These are phyloP conservation scores for Tokudaia tokunoshimensis DNA, from an alignment of 2,797 vertebrate species.

Conservation along the genomic window DNA sequence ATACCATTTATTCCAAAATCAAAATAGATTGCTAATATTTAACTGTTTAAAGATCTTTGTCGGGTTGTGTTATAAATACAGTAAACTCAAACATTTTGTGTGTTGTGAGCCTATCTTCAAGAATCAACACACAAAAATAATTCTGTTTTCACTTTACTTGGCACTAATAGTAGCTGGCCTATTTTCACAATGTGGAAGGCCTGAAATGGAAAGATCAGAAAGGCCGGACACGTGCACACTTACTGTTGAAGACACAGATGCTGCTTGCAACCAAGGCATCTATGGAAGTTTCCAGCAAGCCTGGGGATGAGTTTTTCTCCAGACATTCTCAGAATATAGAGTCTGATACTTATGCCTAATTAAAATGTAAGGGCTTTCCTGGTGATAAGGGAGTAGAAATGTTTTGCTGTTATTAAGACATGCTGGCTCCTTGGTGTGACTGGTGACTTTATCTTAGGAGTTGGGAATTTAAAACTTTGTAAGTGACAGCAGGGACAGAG, in stretches of 20 bases:
- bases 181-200: conserved; percentile 3
- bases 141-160: conserved; percentile 14
- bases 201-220: neutral
- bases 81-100: neutral
- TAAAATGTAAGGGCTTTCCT: conserved; percentile 34
- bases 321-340: neutral
- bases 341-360: neutral
- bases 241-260: neutral
- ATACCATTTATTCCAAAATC: neutral
- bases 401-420: conserved; percentile 22
- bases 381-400: neutral
- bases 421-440: neutral
- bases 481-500: neutral
- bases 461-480: neutral
- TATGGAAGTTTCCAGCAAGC: conserved; percentile 15
- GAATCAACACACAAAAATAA: conserved; percentile 15
- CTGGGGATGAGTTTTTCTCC: conserved; percentile 10
- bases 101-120: neutral
- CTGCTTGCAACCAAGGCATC: neutral
- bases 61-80: neutral
- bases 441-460: neutral
- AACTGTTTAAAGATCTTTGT: conserved; percentile 13
- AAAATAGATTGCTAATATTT: neutral
- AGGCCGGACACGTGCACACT: neutral
- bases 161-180: neutral